These are phyloP conservation scores for Hypercompe scribonia DNA, from an alignment of 2,888 invertebrate genomes.

Conservation along the genomic window DNA sequence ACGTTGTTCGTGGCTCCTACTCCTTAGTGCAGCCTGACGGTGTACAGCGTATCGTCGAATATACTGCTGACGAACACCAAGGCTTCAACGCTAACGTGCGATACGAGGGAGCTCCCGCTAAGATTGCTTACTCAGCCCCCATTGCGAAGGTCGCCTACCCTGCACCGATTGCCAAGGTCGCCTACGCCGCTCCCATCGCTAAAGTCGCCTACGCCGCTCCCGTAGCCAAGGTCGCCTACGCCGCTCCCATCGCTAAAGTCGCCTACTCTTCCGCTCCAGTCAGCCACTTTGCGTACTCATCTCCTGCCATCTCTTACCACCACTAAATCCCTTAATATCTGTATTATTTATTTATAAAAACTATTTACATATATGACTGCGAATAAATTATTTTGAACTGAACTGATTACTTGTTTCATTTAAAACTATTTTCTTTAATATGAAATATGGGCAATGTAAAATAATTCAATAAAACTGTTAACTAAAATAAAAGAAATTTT, in stretches of 20 bases:
- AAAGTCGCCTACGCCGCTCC: conserved; percentile 4
- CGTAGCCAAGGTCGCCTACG: conserved; percentile 10
- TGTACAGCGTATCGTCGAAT: conserved; percentile 83
- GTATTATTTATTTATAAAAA: conserved; percentile 3
- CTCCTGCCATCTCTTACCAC: conserved; percentile 64
- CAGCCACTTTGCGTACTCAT: conserved; percentile 50
- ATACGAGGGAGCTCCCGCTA: conserved; percentile 71
- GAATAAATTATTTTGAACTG: conserved; percentile 46
- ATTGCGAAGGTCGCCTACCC: conserved; percentile 33
- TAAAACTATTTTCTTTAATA: too few species aligned
- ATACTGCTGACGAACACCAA: conserved; percentile 78
- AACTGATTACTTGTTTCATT: too few species aligned
- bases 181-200: not conserved
- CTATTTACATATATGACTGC: conserved; percentile 33
- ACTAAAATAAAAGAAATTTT: too few species aligned
- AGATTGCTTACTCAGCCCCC: conserved; percentile 48
- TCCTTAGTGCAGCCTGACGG: conserved; percentile 84
- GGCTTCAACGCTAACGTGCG: conserved; percentile 82
- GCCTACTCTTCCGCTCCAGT: conserved; percentile 71
- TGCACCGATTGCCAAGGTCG: not conserved
- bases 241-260: conserved; percentile 49
- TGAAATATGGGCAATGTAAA: too few species aligned
- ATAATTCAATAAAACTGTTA: too few species aligned
- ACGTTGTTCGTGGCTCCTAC: conserved; percentile 83
- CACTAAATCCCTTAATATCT: conserved; percentile 62